These are phyloP conservation scores for Protosalanx chinensis DNA, from an alignment of 2,797 vertebrate species.

Conservation along the genomic window DNA sequence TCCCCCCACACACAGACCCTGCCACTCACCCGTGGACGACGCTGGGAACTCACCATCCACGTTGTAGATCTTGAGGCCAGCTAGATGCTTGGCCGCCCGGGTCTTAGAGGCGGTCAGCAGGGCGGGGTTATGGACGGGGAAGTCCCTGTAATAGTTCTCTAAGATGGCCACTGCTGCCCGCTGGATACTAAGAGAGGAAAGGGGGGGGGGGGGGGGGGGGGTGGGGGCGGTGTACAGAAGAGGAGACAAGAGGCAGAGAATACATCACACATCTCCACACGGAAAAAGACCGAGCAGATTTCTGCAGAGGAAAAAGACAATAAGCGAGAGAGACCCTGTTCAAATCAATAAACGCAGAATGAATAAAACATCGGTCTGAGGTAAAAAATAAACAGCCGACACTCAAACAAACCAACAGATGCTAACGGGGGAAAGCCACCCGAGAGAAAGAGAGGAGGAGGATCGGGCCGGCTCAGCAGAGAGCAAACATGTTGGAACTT, in stretches of 20 bases:
- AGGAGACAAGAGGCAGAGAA: too few species aligned
- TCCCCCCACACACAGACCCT: not conserved
- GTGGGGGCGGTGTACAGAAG: too few species aligned
- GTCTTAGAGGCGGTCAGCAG: constrained; percentile 87
- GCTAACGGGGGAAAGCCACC: not conserved
- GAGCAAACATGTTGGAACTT: not conserved
- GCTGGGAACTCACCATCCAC: constrained; percentile 83
- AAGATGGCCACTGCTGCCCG: constrained; percentile 87
- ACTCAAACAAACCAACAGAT: too few species aligned
- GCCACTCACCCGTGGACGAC: not conserved
- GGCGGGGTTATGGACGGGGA: constrained; percentile 88
- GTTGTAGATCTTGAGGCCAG: constrained; percentile 91
- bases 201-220: constrained; percentile 12
- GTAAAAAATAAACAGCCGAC: too few species aligned
- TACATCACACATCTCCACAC: too few species aligned
- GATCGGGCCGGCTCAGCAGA: not conserved
- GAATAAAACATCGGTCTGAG: too few species aligned
- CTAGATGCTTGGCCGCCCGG: constrained; percentile 87
- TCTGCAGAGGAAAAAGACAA: too few species aligned
- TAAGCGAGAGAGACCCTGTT: not conserved
- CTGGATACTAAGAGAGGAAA: constrained; percentile 76
- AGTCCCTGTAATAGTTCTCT: constrained; percentile 96
- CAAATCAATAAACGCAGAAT: too few species aligned
- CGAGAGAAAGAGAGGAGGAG: not conserved
- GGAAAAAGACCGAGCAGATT: too few species aligned